Conservation (phyloP, 2,113 vertebrate genomes). For the Muscicapa adusta region DNA sequence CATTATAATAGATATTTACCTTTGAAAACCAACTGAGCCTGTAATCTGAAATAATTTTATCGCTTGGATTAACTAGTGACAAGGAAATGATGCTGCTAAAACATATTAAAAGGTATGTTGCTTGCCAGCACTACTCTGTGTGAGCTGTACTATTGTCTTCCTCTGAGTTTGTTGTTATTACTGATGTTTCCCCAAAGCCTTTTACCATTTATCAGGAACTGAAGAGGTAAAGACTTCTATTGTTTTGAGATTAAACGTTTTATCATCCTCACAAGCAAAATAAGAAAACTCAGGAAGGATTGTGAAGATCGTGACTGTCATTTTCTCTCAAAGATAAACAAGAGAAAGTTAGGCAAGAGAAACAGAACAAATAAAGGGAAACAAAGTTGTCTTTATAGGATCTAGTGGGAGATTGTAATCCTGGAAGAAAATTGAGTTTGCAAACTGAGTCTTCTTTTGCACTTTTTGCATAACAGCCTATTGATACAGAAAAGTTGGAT, state of each 20-base stretch:
- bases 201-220: background rate
- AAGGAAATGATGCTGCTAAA: background rate
- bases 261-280: background rate
- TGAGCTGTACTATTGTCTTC: background rate
- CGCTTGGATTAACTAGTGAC: background rate
- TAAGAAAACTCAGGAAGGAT: background rate
- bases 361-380: background rate
- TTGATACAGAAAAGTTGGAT: background rate
- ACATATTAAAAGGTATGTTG: background rate
- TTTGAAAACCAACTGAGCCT: background rate
- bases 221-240: background rate
- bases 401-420: background rate
- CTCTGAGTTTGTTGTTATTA: background rate
- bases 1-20: background rate
- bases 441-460: background rate
- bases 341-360: background rate
- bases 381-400: background rate
- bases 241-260: background rate
- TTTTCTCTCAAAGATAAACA: background rate
- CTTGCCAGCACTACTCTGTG: background rate
- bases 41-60: background rate
- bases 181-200: background rate
- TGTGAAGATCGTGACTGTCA: background rate
- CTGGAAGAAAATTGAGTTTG: background rate
- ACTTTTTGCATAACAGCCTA: background rate